A percentile compares a stretch with the other conserved stretches of the same genome.
Evolutionary conservation across 2,888 invertebrate genomes (phyloP).

Genomic region (Tineola bisselliella): DNA sequence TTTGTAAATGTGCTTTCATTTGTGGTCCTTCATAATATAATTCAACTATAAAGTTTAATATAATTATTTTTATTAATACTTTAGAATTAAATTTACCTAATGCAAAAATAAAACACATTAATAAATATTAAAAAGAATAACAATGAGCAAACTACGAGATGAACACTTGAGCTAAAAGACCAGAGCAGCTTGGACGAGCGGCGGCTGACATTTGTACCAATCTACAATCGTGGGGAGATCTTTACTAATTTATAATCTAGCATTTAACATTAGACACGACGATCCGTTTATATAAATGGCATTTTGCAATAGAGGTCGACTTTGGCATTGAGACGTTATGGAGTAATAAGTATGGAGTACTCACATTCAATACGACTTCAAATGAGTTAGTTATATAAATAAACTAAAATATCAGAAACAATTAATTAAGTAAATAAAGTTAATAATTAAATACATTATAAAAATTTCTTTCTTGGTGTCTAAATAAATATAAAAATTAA

Average conservation of each 20-base stretch:
- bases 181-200: slow-evolving; percentile 60
- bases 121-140: slow-evolving; percentile 52
- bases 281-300: slow-evolving; percentile 31
- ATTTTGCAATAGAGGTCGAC: slow-evolving; percentile 46
- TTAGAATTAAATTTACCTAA: not conserved
- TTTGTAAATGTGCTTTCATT: not conserved
- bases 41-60: not conserved
- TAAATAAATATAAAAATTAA: slow-evolving; percentile 57
- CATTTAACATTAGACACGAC: not conserved
- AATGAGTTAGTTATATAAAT: not conserved
- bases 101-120: slow-evolving; percentile 33
- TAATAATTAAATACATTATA: not conserved
- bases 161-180: slow-evolving; percentile 64
- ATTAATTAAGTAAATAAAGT: not conserved
- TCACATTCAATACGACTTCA: not conserved
- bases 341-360: slow-evolving; percentile 20
- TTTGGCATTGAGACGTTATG: slow-evolving; percentile 60
- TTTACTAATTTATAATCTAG: not conserved
- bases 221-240: not conserved
- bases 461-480: slow-evolving; percentile 41
- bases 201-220: slow-evolving; percentile 21
- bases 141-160: slow-evolving; percentile 41
- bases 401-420: slow-evolving; percentile 8
- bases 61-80: not conserved
- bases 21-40: not conserved